phyloP scores from a whole-genome alignment of 2,888 invertebrate species.

The Ophion slaviceki region DNA sequence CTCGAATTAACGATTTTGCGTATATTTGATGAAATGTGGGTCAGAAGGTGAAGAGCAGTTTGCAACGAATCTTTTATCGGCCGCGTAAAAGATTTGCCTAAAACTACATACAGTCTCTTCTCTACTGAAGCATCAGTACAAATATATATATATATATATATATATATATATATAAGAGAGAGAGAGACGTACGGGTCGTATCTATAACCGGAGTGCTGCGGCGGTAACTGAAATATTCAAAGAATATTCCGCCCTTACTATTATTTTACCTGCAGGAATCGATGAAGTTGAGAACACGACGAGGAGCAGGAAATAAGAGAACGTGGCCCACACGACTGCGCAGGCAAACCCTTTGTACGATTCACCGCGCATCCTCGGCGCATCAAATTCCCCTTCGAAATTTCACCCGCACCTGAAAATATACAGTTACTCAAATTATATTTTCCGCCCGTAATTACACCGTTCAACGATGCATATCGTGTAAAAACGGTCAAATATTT shows the following conservation, averaged over 20 bases:
- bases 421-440: background rate
- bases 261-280: conserved; percentile 71
- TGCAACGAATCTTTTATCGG: conserved; percentile 19
- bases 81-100: background rate
- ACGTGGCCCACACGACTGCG: conserved; percentile 79
- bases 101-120: background rate
- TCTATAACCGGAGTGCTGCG: background rate
- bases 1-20: background rate
- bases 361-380: conserved; percentile 82
- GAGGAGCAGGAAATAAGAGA: conserved; percentile 69
- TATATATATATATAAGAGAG: background rate
- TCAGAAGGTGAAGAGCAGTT: conserved; percentile 39
- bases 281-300: conserved; percentile 74
- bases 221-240: conserved; percentile 41
- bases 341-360: conserved; percentile 79
- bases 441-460: background rate
- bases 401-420: conserved; percentile 72
- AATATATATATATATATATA: too few species aligned
- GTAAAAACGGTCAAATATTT: background rate
- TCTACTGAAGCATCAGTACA: too few species aligned
- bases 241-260: conserved; percentile 22
- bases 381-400: conserved; percentile 78
- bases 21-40: conserved; percentile 34
- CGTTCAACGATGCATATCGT: background rate
- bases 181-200: background rate